A percentile compares a stretch with the other conserved stretches of the same genome.
Conservation (phyloP, 2,888 invertebrate genomes). For the Erebia ligea region DNA sequence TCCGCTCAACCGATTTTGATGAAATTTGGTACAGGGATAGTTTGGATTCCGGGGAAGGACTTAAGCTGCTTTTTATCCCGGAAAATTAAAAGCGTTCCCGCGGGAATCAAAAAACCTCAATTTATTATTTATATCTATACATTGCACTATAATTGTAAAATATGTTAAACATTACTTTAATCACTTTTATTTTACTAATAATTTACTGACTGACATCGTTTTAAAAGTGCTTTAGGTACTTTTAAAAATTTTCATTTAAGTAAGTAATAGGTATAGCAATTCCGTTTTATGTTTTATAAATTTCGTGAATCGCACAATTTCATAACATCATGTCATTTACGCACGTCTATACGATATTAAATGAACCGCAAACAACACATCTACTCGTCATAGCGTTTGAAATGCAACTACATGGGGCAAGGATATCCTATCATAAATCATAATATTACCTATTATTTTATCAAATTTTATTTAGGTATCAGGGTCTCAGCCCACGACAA, state of each 20-base stretch:
- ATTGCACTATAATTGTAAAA: neutral
- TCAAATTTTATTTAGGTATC: constrained; percentile 7
- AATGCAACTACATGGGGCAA: constrained; percentile 9
- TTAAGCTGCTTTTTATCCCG: no score
- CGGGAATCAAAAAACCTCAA: no score
- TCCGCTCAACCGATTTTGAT: no score
- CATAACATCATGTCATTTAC: neutral
- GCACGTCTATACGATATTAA: neutral
- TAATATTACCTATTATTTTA: constrained; percentile 1
- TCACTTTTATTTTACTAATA: no score
- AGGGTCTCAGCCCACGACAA: no score
- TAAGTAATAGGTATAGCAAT: neutral
- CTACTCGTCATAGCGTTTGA: constrained; percentile 7
- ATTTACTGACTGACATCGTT: neutral
- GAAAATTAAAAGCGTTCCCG: no score
- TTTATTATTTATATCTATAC: no score
- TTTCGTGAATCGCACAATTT: neutral
- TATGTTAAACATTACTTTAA: neutral
- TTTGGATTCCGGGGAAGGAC: no score
- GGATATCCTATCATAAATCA: neutral
- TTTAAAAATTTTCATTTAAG: neutral
- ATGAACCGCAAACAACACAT: constrained; percentile 11
- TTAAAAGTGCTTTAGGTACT: neutral
- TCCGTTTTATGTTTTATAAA: neutral
- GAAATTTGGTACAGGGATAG: no score